Conservation (phyloP, 2,888 invertebrate species). For the Apodemia arnacis region DNA sequence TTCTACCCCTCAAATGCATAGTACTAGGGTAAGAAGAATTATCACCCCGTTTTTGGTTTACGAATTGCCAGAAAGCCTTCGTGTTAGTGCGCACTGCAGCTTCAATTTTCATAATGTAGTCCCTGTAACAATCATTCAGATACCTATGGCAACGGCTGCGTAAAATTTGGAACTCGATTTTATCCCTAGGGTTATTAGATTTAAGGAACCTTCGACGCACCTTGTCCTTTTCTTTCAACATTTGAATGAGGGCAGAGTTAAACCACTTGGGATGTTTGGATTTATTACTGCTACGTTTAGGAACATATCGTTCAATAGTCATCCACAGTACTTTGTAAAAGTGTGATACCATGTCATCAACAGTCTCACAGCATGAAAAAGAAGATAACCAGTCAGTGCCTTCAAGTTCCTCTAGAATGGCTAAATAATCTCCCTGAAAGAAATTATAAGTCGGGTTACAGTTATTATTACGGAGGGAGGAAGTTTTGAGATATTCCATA, state of each 20-base stretch:
- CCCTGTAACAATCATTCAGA: neutral
- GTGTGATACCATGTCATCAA: neutral
- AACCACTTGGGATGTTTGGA: neutral
- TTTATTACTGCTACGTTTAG: too few species aligned
- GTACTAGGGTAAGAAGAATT: neutral
- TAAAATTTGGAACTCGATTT: neutral
- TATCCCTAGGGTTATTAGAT: neutral
- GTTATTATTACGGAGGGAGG: neutral
- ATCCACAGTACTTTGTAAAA: neutral
- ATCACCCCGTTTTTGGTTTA: neutral
- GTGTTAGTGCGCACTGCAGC: neutral
- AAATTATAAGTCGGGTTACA: neutral
- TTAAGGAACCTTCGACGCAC: neutral
- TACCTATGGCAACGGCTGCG: neutral
- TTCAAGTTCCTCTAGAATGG: neutral
- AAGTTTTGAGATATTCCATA: neutral
- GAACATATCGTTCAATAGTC: too few species aligned
- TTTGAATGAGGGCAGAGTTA: neutral
- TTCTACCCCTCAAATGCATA: neutral
- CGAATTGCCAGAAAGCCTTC: neutral
- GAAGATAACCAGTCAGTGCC: neutral
- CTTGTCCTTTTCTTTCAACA: constrained; percentile 4
- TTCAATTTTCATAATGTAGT: neutral
- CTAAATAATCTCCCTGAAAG: neutral
- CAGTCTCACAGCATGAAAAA: neutral